Percentiles rank a stretch among this genome's conserved stretches.
Conservation (phyloP, 2,113 vertebrate species). For the Cyanoramphus novaezelandiae region DNA sequence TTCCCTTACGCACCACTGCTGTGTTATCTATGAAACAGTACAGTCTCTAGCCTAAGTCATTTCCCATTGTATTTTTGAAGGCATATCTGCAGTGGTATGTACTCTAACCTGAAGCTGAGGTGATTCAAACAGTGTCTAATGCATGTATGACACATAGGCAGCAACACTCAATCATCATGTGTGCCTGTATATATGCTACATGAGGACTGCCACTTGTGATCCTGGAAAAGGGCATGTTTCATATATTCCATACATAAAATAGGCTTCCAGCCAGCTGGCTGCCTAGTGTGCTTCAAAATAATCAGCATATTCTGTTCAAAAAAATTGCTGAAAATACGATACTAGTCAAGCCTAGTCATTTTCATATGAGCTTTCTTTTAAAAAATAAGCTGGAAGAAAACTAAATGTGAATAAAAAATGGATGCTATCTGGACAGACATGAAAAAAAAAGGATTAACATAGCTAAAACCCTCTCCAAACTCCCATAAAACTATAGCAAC, state of each 20-base stretch:
- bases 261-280: background rate
- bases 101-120: background rate
- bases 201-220: background rate
- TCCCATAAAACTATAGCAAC: slow-evolving; percentile 6
- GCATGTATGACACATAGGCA: background rate
- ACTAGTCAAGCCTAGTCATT: background rate
- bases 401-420: background rate
- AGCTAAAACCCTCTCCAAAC: background rate
- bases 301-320: background rate
- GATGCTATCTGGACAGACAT: background rate
- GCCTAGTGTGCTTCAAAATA: background rate
- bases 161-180: background rate
- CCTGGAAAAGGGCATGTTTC: background rate
- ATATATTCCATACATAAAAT: background rate
- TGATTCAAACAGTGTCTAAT: background rate
- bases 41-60: background rate
- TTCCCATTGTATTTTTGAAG: background rate
- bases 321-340: background rate
- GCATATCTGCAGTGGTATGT: background rate
- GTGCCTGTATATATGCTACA: background rate
- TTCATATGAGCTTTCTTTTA: background rate
- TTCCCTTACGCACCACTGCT: background rate
- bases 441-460: background rate
- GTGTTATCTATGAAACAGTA: background rate
- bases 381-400: background rate